phyloP scores from a whole-genome alignment of 2,113 vertebrate genomes.

The Stegostoma tigrinum region DNA sequence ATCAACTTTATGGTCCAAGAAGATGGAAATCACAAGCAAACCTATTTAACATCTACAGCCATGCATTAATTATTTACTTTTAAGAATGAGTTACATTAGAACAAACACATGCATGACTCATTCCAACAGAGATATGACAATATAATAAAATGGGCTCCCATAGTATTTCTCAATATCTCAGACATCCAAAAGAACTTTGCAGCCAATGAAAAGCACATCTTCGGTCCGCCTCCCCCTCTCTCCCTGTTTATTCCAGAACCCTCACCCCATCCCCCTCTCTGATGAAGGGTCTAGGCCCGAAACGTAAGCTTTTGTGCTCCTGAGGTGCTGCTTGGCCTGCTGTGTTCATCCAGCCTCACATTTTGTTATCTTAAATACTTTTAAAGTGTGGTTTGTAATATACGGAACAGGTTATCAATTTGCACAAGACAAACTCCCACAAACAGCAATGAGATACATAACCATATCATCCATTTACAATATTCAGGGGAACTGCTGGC shows the following conservation, averaged over 20 bases:
- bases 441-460: background rate
- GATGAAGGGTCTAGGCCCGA: too few species aligned
- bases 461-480: background rate
- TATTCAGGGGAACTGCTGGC: background rate
- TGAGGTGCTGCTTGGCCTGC: too few species aligned
- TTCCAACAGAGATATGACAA: background rate
- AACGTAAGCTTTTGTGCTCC: too few species aligned
- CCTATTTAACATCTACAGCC: background rate
- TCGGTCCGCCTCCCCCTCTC: too few species aligned
- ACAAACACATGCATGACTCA: background rate
- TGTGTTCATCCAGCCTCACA: too few species aligned
- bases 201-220: background rate
- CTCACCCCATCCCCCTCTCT: too few species aligned
- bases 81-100: background rate
- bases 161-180: background rate
- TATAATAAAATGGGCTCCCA: background rate
- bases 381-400: background rate
- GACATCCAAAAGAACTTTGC: background rate
- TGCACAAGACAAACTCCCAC: background rate
- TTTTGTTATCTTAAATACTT: too few species aligned
- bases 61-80: background rate
- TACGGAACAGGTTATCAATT: background rate
- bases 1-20: background rate
- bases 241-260: too few species aligned
- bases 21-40: background rate